Evolutionary conservation across 2,797 vertebrate genomes (phyloP).

Genomic region (Cheirogaleus major): DNA sequence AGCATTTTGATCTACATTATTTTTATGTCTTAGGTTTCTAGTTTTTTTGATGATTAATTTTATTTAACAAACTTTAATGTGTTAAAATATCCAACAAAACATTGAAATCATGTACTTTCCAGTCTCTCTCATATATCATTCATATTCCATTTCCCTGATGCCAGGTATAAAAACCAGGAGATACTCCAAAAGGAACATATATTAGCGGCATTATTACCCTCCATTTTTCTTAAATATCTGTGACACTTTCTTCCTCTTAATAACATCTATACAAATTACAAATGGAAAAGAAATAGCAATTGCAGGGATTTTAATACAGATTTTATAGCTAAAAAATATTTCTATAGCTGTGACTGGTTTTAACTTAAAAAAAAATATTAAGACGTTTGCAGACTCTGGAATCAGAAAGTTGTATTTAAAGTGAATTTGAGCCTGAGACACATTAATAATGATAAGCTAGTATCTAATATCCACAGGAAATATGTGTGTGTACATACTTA

Average conservation of each 20-base stretch:
- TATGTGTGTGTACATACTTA: not conserved
- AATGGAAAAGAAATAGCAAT: not conserved
- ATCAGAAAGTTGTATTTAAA: conserved; percentile 47
- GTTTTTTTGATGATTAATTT: not conserved
- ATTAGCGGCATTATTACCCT: not conserved
- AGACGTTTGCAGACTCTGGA: not conserved
- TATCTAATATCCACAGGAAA: not conserved
- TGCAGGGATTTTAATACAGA: not conserved
- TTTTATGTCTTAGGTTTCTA: not conserved
- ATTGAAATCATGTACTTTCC: not conserved
- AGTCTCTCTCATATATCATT: not conserved
- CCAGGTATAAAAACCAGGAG: not conserved
- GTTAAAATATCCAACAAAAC: not conserved
- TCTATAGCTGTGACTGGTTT: not conserved
- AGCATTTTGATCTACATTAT: not conserved
- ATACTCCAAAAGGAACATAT: not conserved
- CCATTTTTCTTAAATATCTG: not conserved
- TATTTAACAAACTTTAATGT: not conserved
- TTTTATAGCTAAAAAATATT: not conserved
- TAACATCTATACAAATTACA: not conserved
- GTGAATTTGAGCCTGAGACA: conserved; percentile 5
- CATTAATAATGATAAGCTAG: conserved; percentile 9
- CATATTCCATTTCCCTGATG: not conserved
- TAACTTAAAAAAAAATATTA: not conserved
- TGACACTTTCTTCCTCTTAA: not conserved